Percentiles rank a stretch among this genome's conserved stretches.
phyloP scores from a whole-genome alignment of 1,140 invertebrate species.

The Nebria ingens region DNA sequence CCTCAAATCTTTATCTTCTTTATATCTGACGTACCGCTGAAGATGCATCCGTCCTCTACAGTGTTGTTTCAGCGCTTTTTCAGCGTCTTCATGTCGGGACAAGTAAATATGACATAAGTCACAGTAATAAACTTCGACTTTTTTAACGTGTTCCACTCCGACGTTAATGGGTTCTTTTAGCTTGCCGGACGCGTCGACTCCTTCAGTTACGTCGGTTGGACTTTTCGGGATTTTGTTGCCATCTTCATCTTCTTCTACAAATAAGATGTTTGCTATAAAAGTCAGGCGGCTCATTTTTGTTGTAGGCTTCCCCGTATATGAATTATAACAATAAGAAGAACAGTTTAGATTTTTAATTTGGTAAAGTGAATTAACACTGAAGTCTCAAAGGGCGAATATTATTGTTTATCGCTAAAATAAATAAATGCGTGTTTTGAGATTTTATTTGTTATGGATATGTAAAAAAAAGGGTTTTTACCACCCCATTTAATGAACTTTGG shows the following conservation, averaged over 20 bases:
- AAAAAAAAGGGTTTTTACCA: too few species aligned
- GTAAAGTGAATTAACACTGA: too few species aligned
- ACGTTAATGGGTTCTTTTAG: slow-evolving; percentile 58
- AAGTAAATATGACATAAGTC: slow-evolving; percentile 65
- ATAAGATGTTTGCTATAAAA: too few species aligned
- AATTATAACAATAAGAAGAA: neutral
- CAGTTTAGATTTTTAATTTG: neutral
- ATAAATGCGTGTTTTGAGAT: too few species aligned
- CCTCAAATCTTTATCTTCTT: slow-evolving; percentile 57
- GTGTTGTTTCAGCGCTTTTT: slow-evolving; percentile 51
- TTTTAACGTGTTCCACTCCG: slow-evolving; percentile 64
- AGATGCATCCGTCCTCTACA: slow-evolving; percentile 58
- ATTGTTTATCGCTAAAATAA: too few species aligned
- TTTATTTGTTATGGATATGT: too few species aligned
- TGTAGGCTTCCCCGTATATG: too few species aligned
- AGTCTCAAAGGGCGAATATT: too few species aligned
- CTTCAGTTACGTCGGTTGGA: slow-evolving; percentile 24
- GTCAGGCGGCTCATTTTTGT: too few species aligned
- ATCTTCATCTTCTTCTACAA: slow-evolving; percentile 47
- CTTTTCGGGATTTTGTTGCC: slow-evolving; percentile 48
- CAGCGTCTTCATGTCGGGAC: slow-evolving; percentile 47
- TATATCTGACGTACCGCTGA: slow-evolving; percentile 58
- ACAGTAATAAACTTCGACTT: slow-evolving; percentile 61
- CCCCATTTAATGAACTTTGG: too few species aligned
- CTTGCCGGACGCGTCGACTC: slow-evolving; percentile 39